phyloP scores from a whole-genome alignment of 2,797 vertebrate species.

The Danio tinwini region DNA sequence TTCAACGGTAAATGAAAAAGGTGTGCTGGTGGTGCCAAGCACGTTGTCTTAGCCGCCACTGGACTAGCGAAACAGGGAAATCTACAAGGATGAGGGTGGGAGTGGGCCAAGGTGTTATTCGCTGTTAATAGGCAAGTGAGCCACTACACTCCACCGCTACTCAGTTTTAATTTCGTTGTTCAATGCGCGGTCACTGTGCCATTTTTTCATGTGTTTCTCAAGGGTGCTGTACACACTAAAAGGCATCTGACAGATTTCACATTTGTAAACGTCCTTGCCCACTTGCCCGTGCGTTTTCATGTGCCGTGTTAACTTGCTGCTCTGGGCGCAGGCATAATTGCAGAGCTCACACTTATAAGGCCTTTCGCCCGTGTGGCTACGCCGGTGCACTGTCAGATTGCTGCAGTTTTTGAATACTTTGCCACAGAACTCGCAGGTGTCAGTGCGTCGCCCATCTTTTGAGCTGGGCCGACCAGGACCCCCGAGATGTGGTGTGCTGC shows the following conservation, averaged over 20 bases:
- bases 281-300: conserved; percentile 99
- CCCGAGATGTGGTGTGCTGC: conserved; percentile 98
- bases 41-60: conserved; percentile 93
- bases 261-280: conserved; percentile 99
- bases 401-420: conserved; percentile 99
- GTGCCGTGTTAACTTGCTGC: conserved; percentile 99
- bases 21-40: conserved; percentile 98
- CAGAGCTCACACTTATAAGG: conserved; percentile 99
- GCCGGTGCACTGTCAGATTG: conserved; percentile 99
- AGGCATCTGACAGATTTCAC: conserved; percentile 99
- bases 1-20: conserved; percentile 95
- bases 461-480: conserved; percentile 94
- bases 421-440: conserved; percentile 99
- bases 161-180: conserved; percentile 99
- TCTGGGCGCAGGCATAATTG: conserved; percentile 99
- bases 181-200: conserved; percentile 99
- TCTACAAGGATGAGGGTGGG: conserved; percentile 81
- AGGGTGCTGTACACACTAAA: conserved; percentile 99
- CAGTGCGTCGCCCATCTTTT: conserved; percentile 98
- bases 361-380: conserved; percentile 99
- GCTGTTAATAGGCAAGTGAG: conserved; percentile 68
- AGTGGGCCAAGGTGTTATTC: conserved; percentile 64
- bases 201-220: conserved; percentile 99
- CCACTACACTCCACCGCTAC: conserved; percentile 90
- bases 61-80: conserved; percentile 89